Conservation (phyloP, 2,888 invertebrate species). For the Torymus aiolomorphi region DNA sequence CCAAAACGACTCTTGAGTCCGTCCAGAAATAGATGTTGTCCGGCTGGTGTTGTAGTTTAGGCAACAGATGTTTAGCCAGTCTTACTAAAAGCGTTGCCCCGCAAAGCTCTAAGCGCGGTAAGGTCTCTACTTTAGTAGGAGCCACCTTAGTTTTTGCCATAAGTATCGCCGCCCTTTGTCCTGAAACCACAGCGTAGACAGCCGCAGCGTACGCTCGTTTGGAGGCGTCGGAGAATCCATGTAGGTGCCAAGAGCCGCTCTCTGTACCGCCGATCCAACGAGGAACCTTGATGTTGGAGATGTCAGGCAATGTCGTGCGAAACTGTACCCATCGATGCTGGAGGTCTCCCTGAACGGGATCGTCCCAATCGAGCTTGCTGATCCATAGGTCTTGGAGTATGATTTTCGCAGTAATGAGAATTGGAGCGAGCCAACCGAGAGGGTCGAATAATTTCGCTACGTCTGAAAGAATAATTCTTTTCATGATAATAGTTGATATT, state of each 20-base stretch:
- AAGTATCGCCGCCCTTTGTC: background rate
- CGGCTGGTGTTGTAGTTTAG: background rate
- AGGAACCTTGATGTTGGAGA: background rate
- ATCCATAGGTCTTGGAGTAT: constrained; percentile 6
- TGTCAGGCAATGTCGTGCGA: background rate
- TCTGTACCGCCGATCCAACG: background rate
- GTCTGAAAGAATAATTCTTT: background rate
- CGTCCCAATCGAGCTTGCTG: background rate
- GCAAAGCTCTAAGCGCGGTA: constrained; percentile 2
- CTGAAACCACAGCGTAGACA: background rate
- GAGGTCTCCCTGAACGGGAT: background rate
- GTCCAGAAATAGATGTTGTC: background rate
- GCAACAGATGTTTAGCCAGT: background rate
- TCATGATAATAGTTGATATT: background rate
- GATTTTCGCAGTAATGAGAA: no score
- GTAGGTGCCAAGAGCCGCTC: background rate
- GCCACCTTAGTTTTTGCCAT: no score
- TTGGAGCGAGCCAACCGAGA: no score
- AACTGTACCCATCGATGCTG: background rate
- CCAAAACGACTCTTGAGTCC: no score
- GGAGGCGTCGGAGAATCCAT: background rate
- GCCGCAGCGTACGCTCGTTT: no score
- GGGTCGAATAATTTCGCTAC: no score
- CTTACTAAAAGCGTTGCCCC: background rate
- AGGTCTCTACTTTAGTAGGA: background rate